These are phyloP conservation scores for Apodemia hepburni DNA, from an alignment of 2,888 invertebrate species.

Conservation along the genomic window DNA sequence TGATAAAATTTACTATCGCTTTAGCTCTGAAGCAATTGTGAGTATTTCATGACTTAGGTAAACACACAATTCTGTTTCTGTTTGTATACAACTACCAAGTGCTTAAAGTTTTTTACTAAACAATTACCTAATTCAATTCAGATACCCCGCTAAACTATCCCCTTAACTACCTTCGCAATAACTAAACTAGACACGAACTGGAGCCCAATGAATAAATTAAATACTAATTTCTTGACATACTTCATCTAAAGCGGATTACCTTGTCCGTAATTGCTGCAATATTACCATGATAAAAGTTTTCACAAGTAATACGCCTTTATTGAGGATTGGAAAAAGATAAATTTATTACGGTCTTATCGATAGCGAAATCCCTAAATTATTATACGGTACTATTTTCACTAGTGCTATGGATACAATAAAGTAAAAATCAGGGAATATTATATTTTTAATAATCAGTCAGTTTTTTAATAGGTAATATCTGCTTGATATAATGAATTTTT, in stretches of 20 bases:
- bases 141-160: not conserved
- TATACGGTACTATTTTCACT: not conserved
- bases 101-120: too few relatives aligned
- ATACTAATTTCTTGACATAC: conserved; percentile 74
- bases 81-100: too few relatives aligned
- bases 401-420: too few relatives aligned
- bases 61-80: too few relatives aligned
- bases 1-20: too few relatives aligned
- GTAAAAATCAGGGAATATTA: too few relatives aligned
- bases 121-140: too few relatives aligned
- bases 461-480: too few relatives aligned
- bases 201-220: conserved; percentile 73
- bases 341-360: conserved; percentile 8
- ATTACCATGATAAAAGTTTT: conserved; percentile 43
- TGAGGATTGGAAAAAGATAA: not conserved
- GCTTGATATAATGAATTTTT: too few relatives aligned
- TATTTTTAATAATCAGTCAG: too few relatives aligned
- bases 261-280: conserved; percentile 62
- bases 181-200: conserved; percentile 63
- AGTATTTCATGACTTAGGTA: too few relatives aligned
- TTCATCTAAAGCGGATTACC: conserved; percentile 66
- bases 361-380: conserved; percentile 5
- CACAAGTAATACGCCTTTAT: conserved; percentile 17
- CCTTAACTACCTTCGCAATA: conserved; percentile 51
- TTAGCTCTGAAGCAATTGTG: too few relatives aligned